Base-by-base conservation (phyloP, 2,797 vertebrate genomes). In the Erpetoichthys calabaricus region DNA sequence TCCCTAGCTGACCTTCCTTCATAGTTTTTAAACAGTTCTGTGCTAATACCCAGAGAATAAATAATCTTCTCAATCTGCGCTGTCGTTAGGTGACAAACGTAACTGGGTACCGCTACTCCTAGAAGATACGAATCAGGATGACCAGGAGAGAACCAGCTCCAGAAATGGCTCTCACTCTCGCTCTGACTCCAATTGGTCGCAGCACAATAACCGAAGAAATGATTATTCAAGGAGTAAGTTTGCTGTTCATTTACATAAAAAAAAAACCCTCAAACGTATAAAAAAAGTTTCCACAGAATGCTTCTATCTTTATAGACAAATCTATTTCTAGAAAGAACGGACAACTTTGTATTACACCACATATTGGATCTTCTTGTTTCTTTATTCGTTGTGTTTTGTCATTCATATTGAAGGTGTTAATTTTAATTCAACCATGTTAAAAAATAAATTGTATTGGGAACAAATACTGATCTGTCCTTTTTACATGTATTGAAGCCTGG, bases 81-180 rank as follows among this genome's bases (percentile, higher is more conserved):
- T 71, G 67, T 68, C 64, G 76, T 69, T 61, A 95, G 89, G 84
- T 79, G 88, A 87, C 81, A 93, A 89, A 73, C 87, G 88, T 76
- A 92, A 89, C 70, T 92, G 90, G 89, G 82, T 91, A 60, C 91
- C 88, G 6, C 82, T 94, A 65, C 82, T 86, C 58, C 79, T 92
- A 78, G 89, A 92, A 47, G 85, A 89, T 7, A 64, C 70, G 51
- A 79, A 82, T 68, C 73, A 74, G 66, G 88, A 89, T n/a, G 78
- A 73, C 44, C 78, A 72, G 64, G 80, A 83, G 74, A 84, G 82
- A 75, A 69, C 69, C 8, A 70, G 74, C 60, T 78, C 63, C 60
- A 69, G 77, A 55, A 67, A 65, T 2, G 76, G 64, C 59, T 77
- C 73, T 59, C 70, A 74, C 62, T 80, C 73, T 58, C 72, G 81